phyloP scores from a whole-genome alignment of 2,888 invertebrate species.

The Chrysina gloriosa region DNA sequence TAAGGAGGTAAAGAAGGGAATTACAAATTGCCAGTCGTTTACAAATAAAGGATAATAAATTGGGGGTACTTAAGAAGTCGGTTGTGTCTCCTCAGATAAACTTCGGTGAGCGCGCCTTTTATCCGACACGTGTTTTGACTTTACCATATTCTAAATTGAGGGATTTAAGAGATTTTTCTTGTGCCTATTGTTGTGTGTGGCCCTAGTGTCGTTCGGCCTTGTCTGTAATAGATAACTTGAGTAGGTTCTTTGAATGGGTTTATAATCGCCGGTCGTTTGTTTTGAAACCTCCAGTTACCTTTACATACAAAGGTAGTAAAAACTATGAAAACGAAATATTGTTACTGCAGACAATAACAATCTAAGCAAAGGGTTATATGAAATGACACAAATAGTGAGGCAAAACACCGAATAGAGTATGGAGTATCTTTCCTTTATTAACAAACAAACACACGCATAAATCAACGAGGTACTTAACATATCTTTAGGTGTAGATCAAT shows the following conservation, averaged over 20 bases:
- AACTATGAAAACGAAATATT: neutral
- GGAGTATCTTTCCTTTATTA: too few species aligned
- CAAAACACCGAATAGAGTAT: too few species aligned
- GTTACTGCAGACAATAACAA: neutral
- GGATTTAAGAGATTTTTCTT: constrained; percentile 37
- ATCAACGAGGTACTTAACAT: too few species aligned
- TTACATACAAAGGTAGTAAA: neutral
- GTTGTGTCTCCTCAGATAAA: constrained; percentile 49
- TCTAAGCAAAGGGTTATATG: too few species aligned
- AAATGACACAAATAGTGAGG: too few species aligned
- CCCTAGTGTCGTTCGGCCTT: constrained; percentile 29
- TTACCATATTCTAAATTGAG: constrained; percentile 23
- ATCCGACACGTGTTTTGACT: constrained; percentile 41
- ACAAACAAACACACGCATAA: too few species aligned
- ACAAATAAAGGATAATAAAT: constrained; percentile 65
- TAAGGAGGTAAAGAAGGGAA: constrained; percentile 39
- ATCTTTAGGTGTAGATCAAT: too few species aligned
- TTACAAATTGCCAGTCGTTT: constrained; percentile 63
- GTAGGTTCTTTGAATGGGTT: constrained; percentile 13
- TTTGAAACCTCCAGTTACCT: neutral
- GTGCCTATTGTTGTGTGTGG: constrained; percentile 34
- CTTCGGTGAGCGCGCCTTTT: constrained; percentile 45
- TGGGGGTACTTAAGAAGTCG: constrained; percentile 57
- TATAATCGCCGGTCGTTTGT: constrained; percentile 24
- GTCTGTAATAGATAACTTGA: constrained; percentile 25